phyloP scores from a whole-genome alignment of 2,888 invertebrate species.

The Hybos culiciformis region DNA sequence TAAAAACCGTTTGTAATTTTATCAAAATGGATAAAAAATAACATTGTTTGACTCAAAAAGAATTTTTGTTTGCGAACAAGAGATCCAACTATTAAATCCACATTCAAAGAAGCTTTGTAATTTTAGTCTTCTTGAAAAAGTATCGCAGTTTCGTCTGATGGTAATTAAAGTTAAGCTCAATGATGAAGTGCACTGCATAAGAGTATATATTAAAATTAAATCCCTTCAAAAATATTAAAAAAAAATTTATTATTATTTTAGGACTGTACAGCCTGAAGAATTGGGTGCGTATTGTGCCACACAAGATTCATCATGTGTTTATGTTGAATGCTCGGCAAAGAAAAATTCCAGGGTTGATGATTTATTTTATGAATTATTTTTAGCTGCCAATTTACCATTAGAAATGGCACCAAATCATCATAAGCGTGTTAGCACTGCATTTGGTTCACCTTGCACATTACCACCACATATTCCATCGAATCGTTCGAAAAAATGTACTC shows the following conservation, averaged over 20 bases:
- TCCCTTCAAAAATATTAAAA: conserved; percentile 5
- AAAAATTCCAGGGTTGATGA: conserved; percentile 69
- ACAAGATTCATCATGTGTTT: conserved; percentile 63
- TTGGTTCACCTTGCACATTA: conserved; percentile 61
- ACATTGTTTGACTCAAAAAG: no score
- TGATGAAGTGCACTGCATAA: background rate
- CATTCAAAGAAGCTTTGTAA: no score
- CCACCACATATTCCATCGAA: conserved; percentile 52
- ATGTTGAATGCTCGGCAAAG: conserved; percentile 73
- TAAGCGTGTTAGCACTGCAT: conserved; percentile 61
- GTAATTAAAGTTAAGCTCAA: background rate
- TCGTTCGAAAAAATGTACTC: conserved; percentile 57
- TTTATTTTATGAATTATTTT: conserved; percentile 70
- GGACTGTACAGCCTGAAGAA: conserved; percentile 65
- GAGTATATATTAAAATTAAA: background rate
- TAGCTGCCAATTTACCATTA: conserved; percentile 65
- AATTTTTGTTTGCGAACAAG: no score
- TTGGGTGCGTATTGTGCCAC: conserved; percentile 62
- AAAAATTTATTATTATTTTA: conserved; percentile 28
- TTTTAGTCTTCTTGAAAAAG: background rate
- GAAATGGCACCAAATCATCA: conserved; percentile 86
- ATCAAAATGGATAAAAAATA: no score
- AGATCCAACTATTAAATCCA: no score
- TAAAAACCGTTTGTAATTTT: no score
- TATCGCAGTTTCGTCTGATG: no score